Evolutionary conservation across 2,797 vertebrate species (phyloP).

Genomic region (Taenioides sp.): DNA sequence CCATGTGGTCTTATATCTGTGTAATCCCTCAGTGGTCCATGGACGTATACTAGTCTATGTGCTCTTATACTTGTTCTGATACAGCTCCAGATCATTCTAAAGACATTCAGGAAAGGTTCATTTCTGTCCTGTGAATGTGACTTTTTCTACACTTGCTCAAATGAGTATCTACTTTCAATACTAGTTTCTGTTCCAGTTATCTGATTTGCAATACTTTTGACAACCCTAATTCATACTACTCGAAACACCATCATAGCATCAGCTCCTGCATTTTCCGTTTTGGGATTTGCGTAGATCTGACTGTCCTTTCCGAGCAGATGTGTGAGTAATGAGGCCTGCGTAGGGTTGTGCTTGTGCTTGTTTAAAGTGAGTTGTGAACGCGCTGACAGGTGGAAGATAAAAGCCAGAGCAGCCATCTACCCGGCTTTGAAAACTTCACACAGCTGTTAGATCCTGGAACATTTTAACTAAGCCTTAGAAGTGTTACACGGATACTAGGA

Average conservation of each 20-base stretch:
- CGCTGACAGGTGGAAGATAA: conserved; percentile 46
- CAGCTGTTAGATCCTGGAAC: conserved; percentile 4
- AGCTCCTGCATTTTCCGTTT: conserved; percentile 42
- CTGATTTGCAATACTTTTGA: no score
- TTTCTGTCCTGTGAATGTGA: no score
- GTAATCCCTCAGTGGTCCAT: no score
- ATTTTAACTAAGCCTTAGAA: conserved; percentile 22
- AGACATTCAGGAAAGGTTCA: no score
- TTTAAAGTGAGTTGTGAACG: conserved; percentile 31
- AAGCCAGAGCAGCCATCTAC: conserved; percentile 27
- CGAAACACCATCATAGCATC: conserved; percentile 45
- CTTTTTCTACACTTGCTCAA: no score
- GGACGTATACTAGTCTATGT: no score
- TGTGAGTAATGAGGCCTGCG: conserved; percentile 31
- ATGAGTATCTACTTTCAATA: no score
- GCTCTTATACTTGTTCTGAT: no score
- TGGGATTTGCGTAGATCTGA: conserved; percentile 34
- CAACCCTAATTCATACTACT: no score
- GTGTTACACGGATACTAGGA: conserved; percentile 12
- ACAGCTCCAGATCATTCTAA: no score
- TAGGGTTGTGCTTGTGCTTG: conserved; percentile 16
- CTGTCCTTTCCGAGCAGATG: conserved; percentile 20
- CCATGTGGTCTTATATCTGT: no score
- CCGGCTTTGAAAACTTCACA: conserved; percentile 33
- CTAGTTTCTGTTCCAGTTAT: no score